phyloP scores from a whole-genome alignment of 2,888 invertebrate species.

The Xestia ashworthii region DNA sequence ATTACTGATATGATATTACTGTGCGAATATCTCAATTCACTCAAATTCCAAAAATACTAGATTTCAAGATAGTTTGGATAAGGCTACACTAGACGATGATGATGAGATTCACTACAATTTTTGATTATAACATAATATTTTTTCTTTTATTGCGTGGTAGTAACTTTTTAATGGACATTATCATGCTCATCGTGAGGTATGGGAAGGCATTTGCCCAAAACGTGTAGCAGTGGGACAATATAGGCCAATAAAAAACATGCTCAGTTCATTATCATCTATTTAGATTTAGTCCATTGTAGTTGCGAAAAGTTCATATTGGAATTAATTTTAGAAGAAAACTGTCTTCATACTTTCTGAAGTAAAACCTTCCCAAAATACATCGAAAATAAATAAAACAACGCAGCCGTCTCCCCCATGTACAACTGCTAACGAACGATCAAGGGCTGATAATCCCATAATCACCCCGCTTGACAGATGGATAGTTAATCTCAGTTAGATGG shows the following conservation, averaged over 20 bases:
- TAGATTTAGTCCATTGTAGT: not conserved
- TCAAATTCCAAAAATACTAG: no score
- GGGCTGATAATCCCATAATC: conserved; percentile 57
- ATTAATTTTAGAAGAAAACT: not conserved
- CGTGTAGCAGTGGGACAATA: no score
- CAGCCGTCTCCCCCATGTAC: not conserved
- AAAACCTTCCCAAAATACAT: not conserved
- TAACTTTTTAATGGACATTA: no score
- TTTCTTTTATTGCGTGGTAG: not conserved
- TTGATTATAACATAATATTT: not conserved
- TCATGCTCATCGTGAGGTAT: no score
- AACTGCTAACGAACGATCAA: conserved; percentile 43
- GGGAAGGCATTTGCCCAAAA: no score
- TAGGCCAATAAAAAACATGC: not conserved
- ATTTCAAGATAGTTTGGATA: not conserved
- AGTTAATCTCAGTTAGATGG: conserved; percentile 52
- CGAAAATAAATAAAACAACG: conserved; percentile 2
- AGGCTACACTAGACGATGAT: no score
- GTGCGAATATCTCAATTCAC: no score
- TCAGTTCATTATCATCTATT: not conserved
- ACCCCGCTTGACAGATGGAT: conserved; percentile 58
- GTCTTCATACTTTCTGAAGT: not conserved
- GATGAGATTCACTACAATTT: not conserved
- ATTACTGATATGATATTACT: not conserved
- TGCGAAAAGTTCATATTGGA: no score